phyloP scores from a whole-genome alignment of 2,888 invertebrate genomes.

The Chironomus tentans region DNA sequence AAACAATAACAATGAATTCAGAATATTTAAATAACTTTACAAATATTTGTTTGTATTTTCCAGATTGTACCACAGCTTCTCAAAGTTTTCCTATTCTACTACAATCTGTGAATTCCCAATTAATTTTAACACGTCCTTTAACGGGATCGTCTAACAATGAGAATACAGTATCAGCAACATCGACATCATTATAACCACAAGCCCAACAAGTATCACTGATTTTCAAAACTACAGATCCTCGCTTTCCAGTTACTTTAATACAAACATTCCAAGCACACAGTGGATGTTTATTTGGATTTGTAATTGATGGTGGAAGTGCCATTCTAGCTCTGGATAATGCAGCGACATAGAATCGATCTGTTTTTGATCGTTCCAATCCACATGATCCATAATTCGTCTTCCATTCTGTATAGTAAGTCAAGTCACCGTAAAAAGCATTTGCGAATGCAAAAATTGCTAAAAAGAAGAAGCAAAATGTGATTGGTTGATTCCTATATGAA shows the following conservation, averaged over 20 bases:
- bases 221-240: background rate
- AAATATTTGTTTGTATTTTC: too few relatives aligned
- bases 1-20: too few relatives aligned
- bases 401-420: constrained; percentile 11
- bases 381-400: background rate
- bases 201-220: constrained; percentile 9
- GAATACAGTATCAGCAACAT: constrained; percentile 2
- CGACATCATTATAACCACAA: constrained; percentile 1
- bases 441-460: background rate
- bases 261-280: background rate
- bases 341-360: background rate
- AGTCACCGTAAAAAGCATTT: background rate
- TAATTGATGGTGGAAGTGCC: background rate
- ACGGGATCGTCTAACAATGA: background rate
- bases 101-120: constrained; percentile 5
- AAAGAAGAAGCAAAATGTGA: background rate
- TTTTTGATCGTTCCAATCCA: background rate
- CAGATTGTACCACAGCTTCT: too few relatives aligned
- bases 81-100: background rate
- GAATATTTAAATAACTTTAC: too few relatives aligned
- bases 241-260: background rate
- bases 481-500: background rate
- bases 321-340: background rate
- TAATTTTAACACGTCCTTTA: background rate
- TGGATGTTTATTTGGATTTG: constrained; percentile 15